phyloP scores from a whole-genome alignment of 2,797 vertebrate species.

The Chlorospingus semifuscus region DNA sequence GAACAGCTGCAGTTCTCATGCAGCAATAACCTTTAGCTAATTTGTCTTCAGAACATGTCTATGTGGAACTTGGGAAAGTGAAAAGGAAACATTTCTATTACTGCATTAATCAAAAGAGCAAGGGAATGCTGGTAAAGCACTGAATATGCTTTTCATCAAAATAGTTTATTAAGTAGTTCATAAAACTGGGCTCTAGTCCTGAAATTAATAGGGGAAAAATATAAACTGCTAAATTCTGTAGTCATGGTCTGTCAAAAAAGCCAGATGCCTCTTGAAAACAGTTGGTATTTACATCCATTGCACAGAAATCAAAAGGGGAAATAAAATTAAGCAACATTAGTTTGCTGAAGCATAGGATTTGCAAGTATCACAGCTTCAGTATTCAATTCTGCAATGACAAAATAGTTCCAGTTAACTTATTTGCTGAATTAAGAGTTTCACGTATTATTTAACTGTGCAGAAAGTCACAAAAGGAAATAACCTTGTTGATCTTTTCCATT shows the following conservation, averaged over 20 bases:
- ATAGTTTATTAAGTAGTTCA: slow-evolving; percentile 22
- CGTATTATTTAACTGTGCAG: slow-evolving; percentile 46
- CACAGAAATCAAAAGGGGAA: neutral
- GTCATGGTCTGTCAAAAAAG: neutral
- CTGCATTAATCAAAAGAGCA: slow-evolving; percentile 39
- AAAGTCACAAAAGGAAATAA: slow-evolving; percentile 51
- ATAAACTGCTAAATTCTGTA: neutral
- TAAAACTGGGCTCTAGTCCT: slow-evolving; percentile 9
- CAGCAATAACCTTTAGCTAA: slow-evolving; percentile 52
- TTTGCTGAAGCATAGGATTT: neutral
- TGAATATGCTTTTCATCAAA: slow-evolving; percentile 45
- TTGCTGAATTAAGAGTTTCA: slow-evolving; percentile 58
- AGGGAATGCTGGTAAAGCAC: neutral
- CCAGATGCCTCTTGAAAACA: neutral
- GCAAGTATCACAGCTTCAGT: neutral
- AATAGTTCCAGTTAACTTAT: slow-evolving; percentile 25
- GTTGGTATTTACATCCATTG: neutral
- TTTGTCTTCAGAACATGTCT: slow-evolving; percentile 55
- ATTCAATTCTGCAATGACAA: neutral
- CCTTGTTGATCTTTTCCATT: slow-evolving; percentile 50
- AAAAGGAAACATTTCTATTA: slow-evolving; percentile 43
- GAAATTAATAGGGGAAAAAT: neutral
- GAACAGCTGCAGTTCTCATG: slow-evolving; percentile 52
- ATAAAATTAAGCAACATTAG: neutral
- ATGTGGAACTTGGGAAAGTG: slow-evolving; percentile 44